phyloP scores from a whole-genome alignment of 2,113 vertebrate genomes.

The Notarius lentiginosus region DNA sequence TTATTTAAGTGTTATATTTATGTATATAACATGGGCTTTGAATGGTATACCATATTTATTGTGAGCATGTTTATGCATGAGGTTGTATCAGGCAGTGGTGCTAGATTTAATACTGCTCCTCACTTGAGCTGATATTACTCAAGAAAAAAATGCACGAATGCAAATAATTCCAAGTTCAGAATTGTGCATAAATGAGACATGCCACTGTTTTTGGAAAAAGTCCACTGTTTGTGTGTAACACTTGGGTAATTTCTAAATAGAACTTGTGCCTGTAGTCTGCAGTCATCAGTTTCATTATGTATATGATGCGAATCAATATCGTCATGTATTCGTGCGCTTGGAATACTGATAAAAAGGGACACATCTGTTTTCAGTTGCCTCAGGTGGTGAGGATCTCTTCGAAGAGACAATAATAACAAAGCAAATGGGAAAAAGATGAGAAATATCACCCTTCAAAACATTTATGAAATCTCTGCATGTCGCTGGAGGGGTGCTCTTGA shows the following conservation, averaged over 20 bases:
- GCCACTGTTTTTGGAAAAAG: background rate
- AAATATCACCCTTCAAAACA: constrained; percentile 26
- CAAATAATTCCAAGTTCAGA: background rate
- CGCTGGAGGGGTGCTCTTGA: background rate
- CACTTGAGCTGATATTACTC: background rate
- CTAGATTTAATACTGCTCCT: background rate
- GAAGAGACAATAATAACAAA: constrained; percentile 20
- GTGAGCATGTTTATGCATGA: background rate
- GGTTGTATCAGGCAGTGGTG: background rate
- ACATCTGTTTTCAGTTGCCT: background rate
- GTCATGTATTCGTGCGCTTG: background rate
- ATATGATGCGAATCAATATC: background rate
- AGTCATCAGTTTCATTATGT: constrained; percentile 11
- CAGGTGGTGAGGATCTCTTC: background rate
- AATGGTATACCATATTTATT: background rate
- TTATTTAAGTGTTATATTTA: background rate
- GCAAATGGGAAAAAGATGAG: background rate
- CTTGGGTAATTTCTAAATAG: background rate
- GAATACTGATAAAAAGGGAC: constrained; percentile 24
- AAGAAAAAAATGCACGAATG: background rate
- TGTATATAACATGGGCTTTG: background rate
- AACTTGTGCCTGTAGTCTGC: background rate
- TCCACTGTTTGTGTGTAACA: background rate
- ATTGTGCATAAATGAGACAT: background rate
- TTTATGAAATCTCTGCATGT: constrained; percentile 3